Evolutionary conservation across 1,140 invertebrate species (phyloP), one percentile per base, ranked within the genome.

Genomic region (Leptopilina clavipes): DNA sequence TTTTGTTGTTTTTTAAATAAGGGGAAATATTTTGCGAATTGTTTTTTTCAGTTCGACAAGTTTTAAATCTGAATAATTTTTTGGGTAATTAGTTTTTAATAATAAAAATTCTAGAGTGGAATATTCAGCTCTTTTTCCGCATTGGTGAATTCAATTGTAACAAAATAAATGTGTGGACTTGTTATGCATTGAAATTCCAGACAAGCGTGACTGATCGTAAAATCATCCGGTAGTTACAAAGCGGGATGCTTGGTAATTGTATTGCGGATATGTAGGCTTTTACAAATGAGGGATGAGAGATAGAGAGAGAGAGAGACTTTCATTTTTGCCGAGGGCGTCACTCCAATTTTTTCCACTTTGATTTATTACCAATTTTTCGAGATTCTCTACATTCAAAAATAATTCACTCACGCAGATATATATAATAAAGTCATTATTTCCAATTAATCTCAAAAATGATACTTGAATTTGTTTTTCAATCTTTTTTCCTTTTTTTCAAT

Each of bases 121-220:
- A 31, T 31, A 31, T 31, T 31, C 25, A 2, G 5, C 37, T 40
- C 25, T 40, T 40, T 40, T 40, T 40, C 37, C 37, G 37, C 37
- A 40, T 40, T 65, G 12, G n/a, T 22, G 25, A 65, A 65, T 65
- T 65, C 59, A 65, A 25, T 65, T 65, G 59, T 65, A 65, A 65
- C 59, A 65, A 65, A 40, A 65, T 65, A 65, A 65, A 65, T 22
- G 59, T 65, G 59, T 31, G 12, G 59, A 65, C 59, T 65, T 65
- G 59, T 65, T 65, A 65, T 65, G 59, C 59, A 65, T 65, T 65
- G 59, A 65, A 65, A 65, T 65, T 65, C 59, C 25, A 65, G 59
- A 65, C 59, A 65, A 65, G 59, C 59, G 59, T 65, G 59, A 65
- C 59, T 65, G 59, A 65, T 65, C 59, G 59, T 65, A 65, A 65